Evolutionary conservation across 1,140 invertebrate species (phyloP), one percentile per base, ranked within the genome.

Genomic region (Aphidius ervi): DNA sequence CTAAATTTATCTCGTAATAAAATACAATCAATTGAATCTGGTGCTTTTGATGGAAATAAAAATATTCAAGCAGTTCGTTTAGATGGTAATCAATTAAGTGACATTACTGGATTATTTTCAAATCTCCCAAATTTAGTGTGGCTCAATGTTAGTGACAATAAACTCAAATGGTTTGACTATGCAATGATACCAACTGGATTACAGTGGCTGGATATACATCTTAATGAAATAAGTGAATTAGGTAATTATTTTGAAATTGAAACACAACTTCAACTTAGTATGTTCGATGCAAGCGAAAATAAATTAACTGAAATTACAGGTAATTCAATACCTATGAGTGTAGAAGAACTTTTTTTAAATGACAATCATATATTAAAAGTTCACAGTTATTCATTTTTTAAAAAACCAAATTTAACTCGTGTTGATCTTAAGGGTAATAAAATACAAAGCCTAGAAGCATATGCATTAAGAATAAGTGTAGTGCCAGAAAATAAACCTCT

Each of bases 141-240:
- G 91, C 79, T 97, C 48, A 96, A 96, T 73, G 90, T 96, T 64
- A 95, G 92, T 58, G 91, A 93, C 70, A 97, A 97, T 81, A 86
- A 87, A 59, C 82, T 97, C 46, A 87, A 90, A 77, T 89, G 87
- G 84, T 94, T 97, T 74, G 93, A 95, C 70, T 96, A 95, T 73
- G 91, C 91, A 50, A 86, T 94, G 75, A 92, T 96, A 80, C 94
- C 94, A 54, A 89, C 88, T 61, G 87, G 89, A 63, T 81, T 97
- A 52, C 89, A 94, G 78, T 94, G 91, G 89, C 77, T 97, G 61
- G 93, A 97, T 79, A 88, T 96, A 69, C 90, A 94, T 69, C 85
- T 88, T 39, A 95, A 95, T 79, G 86, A 90, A 74, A 93, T 95
- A 46, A 85, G 84, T 64, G 90, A 93, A 76, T 79, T 97, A 62